Percentiles rank a stretch among this genome's conserved stretches.
phyloP scores from a whole-genome alignment of 2,113 vertebrate genomes.

The Haemorhous mexicanus region DNA sequence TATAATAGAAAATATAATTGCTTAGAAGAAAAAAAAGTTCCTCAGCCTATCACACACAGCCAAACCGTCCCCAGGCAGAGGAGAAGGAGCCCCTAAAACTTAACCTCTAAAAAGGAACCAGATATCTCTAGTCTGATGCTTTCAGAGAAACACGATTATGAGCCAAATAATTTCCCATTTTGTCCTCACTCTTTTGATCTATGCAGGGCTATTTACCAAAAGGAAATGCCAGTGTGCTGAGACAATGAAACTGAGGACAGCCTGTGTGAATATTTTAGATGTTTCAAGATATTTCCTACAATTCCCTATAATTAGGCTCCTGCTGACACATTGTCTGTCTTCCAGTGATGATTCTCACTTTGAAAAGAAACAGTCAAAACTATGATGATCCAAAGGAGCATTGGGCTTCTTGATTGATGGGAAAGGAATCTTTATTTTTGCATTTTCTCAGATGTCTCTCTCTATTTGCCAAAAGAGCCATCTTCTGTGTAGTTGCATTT shows the following conservation, averaged over 20 bases:
- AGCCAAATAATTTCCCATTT: not conserved
- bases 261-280: not conserved
- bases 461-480: not conserved
- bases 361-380: not conserved
- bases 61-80: not conserved
- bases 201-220: not conserved
- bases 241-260: not conserved
- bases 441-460: not conserved
- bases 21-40: not conserved
- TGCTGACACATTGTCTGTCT: not conserved
- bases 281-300: not conserved
- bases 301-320: not conserved
- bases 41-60: not conserved
- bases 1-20: not conserved
- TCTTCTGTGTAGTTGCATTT: not conserved
- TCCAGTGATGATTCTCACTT: not conserved
- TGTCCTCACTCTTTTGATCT: not conserved
- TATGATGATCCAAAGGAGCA: not conserved
- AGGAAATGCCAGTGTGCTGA: not conserved
- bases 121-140: not conserved
- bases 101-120: not conserved
- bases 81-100: not conserved
- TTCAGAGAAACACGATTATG: not conserved
- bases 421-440: not conserved
- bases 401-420: not conserved